Percentiles rank a stretch among this genome's conserved stretches.
Evolutionary conservation across 2,888 invertebrate species (phyloP).

Genomic region (Nudaria mundana): DNA sequence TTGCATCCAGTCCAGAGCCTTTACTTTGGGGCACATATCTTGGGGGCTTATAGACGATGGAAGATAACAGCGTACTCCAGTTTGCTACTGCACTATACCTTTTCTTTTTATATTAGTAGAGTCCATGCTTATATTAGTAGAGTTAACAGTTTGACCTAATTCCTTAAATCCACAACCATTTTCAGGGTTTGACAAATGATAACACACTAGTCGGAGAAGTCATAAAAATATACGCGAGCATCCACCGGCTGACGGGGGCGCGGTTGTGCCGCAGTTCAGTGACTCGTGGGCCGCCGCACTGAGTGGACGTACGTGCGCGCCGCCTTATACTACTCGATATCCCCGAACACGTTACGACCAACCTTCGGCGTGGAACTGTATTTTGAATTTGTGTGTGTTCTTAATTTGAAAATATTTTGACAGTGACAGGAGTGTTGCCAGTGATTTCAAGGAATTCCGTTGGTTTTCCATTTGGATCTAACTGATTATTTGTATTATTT

Average conservation of each 20-base stretch:
- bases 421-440: conserved; percentile 68
- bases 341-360: conserved; percentile 37
- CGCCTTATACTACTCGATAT: conserved; percentile 25
- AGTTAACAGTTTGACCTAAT: conserved; percentile 66
- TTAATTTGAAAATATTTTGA: conserved; percentile 49
- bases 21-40: too few species aligned
- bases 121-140: conserved; percentile 19
- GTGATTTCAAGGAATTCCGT: conserved; percentile 34
- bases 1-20: too few species aligned
- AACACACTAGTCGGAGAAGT: conserved; percentile 57
- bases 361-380: conserved; percentile 41
- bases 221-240: conserved; percentile 61
- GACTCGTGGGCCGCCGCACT: conserved; percentile 60
- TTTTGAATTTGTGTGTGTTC: conserved; percentile 50
- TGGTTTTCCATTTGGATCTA: conserved; percentile 32
- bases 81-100: too few species aligned
- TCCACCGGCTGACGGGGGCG: conserved; percentile 53
- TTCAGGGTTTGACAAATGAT: conserved; percentile 68
- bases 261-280: conserved; percentile 67
- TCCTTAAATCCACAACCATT: conserved; percentile 61
- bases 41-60: too few species aligned
- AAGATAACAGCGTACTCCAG: too few species aligned
- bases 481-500: conserved; percentile 40
- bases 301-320: conserved; percentile 46
- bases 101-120: too few species aligned